Evolutionary conservation across 2,888 invertebrate genomes (phyloP).

Genomic region (Platycheirus albimanus): DNA sequence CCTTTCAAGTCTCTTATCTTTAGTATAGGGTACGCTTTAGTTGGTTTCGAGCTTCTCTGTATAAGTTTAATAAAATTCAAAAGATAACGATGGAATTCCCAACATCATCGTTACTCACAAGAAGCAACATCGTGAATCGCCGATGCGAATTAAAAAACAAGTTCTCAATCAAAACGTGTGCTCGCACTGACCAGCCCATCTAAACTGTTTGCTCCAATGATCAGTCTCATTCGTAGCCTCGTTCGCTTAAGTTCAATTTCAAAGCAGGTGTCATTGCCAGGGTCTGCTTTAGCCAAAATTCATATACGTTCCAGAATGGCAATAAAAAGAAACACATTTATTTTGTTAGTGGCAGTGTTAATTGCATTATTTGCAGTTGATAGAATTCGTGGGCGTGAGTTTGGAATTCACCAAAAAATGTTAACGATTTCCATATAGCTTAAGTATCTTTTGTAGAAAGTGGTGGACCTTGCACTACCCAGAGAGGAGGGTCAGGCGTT

Average conservation of each 20-base stretch:
- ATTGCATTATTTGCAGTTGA: neutral
- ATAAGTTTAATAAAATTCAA: neutral
- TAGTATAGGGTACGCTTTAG: neutral
- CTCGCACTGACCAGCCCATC: too few relatives aligned
- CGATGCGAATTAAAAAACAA: slow-evolving; percentile 16
- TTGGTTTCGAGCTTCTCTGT: neutral
- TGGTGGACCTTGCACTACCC: slow-evolving; percentile 48
- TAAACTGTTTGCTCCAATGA: slow-evolving; percentile 24
- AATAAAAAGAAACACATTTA: neutral
- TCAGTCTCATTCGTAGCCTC: slow-evolving; percentile 26
- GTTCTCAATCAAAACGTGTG: slow-evolving; percentile 15
- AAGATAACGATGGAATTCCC: slow-evolving; percentile 24
- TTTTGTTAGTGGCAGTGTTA: neutral
- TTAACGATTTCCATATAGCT: neutral
- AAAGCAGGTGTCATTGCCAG: neutral
- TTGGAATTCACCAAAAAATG: neutral
- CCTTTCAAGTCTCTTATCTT: neutral
- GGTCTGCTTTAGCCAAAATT: neutral
- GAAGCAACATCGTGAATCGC: neutral
- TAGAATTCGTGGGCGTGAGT: slow-evolving; percentile 20
- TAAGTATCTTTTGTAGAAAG: slow-evolving; percentile 26
- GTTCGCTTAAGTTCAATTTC: slow-evolving; percentile 10
- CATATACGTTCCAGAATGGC: slow-evolving; percentile 9
- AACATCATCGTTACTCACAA: neutral
- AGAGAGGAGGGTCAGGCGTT: slow-evolving; percentile 27